A percentile compares a stretch with the other conserved stretches of the same genome.
Evolutionary conservation across 2,113 vertebrate genomes (phyloP).

Genomic region (Alethe castanea): DNA sequence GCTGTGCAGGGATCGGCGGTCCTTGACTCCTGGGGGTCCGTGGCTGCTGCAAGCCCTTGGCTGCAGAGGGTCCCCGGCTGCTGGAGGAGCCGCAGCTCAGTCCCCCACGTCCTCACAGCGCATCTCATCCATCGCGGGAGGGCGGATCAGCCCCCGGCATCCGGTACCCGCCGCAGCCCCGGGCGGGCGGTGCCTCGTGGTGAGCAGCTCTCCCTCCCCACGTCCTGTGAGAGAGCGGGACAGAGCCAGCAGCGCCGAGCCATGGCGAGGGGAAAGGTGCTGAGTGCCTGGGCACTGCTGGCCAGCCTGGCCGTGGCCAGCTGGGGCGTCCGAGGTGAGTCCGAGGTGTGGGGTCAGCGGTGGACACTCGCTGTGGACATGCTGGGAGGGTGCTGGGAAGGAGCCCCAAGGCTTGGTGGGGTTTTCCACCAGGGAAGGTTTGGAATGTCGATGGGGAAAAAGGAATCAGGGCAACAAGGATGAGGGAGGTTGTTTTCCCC

Average conservation of each 20-base stretch:
- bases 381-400: neutral
- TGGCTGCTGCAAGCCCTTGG: neutral
- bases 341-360: rapidly evolving
- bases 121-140: neutral
- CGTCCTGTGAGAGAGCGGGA: neutral
- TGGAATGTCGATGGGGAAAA: rapidly evolving
- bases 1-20: too few relatives aligned
- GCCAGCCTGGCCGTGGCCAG: neutral
- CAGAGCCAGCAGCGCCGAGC: rapidly evolving
- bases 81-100: rapidly evolving
- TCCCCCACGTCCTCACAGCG: rapidly evolving
- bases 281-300: neutral
- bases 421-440: rapidly evolving
- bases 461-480: rapidly evolving
- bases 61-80: neutral
- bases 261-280: neutral
- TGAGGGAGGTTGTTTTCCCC: neutral
- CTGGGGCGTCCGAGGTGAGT: neutral
- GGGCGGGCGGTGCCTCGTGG: rapidly evolving
- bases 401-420: rapidly evolving
- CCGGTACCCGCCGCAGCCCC: neutral
- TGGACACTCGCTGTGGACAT: rapidly evolving
- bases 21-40: rapidly evolving
- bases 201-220: neutral
- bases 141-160: neutral